phyloP scores from a whole-genome alignment of 1,140 invertebrate genomes.

The Diorhabda sublineata region DNA sequence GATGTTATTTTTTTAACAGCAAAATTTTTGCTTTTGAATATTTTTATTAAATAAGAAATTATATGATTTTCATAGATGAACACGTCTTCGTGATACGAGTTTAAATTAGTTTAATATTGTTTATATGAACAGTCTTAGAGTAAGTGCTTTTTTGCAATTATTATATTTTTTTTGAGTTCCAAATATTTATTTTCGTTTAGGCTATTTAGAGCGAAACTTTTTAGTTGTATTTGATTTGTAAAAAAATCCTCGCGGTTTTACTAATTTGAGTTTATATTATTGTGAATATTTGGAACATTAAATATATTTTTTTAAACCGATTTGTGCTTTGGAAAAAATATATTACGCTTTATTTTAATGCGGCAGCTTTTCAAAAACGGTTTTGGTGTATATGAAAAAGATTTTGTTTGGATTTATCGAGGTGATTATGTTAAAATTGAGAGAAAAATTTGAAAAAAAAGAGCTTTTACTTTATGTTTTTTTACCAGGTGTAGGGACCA shows the following conservation, averaged over 20 bases:
- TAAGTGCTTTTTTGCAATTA: not conserved
- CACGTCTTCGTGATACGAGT: not conserved
- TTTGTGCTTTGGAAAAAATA: not conserved
- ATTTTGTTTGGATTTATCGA: not conserved
- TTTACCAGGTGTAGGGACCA: not conserved
- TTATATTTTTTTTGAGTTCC: no score
- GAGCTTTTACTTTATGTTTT: not conserved
- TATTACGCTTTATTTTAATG: not conserved
- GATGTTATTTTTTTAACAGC: no score
- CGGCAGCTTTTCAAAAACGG: not conserved
- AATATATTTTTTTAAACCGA: no score
- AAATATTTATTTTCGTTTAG: no score
- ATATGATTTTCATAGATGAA: no score
- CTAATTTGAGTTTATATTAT: no score
- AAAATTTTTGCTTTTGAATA: no score
- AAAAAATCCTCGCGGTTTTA: no score
- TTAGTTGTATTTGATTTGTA: no score
- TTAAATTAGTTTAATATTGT: not conserved
- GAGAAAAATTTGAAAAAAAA: not conserved
- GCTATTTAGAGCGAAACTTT: no score
- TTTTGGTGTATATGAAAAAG: conserved; percentile 1
- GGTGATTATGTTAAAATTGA: not conserved
- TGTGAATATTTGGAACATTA: no score
- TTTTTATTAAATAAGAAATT: no score
- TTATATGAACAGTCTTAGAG: not conserved